Percentiles rank a stretch among this genome's conserved stretches.
Conservation (phyloP, 2,113 vertebrate genomes). For the Seriola rivoliana region DNA sequence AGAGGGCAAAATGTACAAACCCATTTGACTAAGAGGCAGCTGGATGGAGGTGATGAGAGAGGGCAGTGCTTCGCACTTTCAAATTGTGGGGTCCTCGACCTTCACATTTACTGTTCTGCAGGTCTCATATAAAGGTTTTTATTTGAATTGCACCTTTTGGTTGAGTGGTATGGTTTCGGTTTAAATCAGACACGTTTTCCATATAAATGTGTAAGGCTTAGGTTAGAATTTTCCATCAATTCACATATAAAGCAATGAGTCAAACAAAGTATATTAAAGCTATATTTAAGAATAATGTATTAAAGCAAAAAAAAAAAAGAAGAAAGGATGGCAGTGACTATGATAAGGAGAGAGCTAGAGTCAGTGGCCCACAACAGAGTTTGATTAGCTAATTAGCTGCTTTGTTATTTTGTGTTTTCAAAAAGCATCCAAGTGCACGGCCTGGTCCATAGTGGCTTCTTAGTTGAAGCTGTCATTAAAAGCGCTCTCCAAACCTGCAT, state of each 20-base stretch:
- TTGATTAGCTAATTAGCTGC: conserved; percentile 44
- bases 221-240: not conserved
- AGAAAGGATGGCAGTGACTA: not conserved
- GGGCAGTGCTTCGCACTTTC: conserved; percentile 33
- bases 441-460: conserved; percentile 1
- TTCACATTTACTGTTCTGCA: conserved; percentile 30
- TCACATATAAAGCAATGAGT: not conserved
- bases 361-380: conserved; percentile 25
- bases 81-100: conserved; percentile 17
- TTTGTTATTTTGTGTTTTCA: conserved; percentile 37
- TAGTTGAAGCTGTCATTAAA: conserved; percentile 37
- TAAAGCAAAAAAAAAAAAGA: not conserved
- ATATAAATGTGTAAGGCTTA: not conserved
- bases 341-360: not conserved
- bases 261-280: not conserved
- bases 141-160: conserved; percentile 12
- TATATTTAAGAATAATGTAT: not conserved
- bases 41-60: conserved; percentile 22
- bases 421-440: conserved; percentile 25
- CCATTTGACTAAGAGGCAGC: conserved; percentile 41
- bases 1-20: conserved; percentile 25
- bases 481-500: conserved; percentile 31
- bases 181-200: conserved; percentile 2
- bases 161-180: not conserved
- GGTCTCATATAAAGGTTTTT: conserved; percentile 24